A percentile compares a stretch with the other conserved stretches of the same genome.
Evolutionary conservation across 2,888 invertebrate species (phyloP).

Genomic region (Drosophila anomelani): DNA sequence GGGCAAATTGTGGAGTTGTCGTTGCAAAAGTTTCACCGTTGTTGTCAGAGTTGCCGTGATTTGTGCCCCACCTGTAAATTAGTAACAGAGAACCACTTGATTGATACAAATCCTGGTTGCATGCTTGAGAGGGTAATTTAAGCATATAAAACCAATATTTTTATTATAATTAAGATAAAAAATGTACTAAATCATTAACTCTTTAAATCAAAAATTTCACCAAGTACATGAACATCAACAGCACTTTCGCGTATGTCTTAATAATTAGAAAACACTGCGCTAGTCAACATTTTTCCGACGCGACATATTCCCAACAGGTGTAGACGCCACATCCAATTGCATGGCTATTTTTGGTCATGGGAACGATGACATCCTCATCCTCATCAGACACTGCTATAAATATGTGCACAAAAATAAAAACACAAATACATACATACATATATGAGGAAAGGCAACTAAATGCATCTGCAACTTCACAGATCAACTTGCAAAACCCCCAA

Average conservation of each 20-base stretch:
- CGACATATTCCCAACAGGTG: slow-evolving; percentile 77
- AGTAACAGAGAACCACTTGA: slow-evolving; percentile 44
- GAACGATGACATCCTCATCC: slow-evolving; percentile 31
- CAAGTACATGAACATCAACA: not conserved
- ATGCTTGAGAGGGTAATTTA: not conserved
- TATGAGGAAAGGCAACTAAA: slow-evolving; percentile 24
- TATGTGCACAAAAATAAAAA: slow-evolving; percentile 20
- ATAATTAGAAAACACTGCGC: slow-evolving; percentile 23
- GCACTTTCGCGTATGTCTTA: slow-evolving; percentile 18
- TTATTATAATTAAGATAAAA: fast-evolving
- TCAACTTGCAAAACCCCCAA: slow-evolving; percentile 31
- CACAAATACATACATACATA: not conserved
- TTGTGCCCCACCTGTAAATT: slow-evolving; percentile 49
- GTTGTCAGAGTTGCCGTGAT: slow-evolving; percentile 57
- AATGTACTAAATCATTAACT: not conserved
- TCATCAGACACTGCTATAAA: slow-evolving; percentile 52
- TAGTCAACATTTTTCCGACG: slow-evolving; percentile 37
- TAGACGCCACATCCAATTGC: slow-evolving; percentile 60
- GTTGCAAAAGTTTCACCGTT: slow-evolving; percentile 69
- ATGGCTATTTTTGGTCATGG: slow-evolving; percentile 44
- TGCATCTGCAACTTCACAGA: slow-evolving; percentile 31
- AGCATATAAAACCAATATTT: not conserved
- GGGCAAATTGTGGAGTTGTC: slow-evolving; percentile 63
- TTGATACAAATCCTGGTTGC: slow-evolving; percentile 69
- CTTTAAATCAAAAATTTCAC: not conserved